phyloP scores from a whole-genome alignment of 1,140 invertebrate genomes.

The Bombus superbus region DNA sequence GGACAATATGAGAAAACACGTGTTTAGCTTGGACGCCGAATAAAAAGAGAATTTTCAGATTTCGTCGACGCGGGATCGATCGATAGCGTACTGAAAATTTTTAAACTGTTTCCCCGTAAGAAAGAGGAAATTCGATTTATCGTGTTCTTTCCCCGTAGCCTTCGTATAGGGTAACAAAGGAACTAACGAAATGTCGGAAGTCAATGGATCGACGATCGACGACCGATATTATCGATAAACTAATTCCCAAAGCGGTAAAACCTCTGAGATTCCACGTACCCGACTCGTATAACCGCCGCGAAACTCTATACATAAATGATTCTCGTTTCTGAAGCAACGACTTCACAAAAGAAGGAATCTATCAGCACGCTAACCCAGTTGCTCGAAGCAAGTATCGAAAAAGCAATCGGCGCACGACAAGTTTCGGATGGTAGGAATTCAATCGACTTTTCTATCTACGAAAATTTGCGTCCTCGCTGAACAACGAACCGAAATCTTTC shows the following conservation, averaged over 20 bases:
- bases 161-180: neutral
- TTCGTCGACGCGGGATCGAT: neutral
- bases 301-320: neutral
- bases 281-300: neutral
- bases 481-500: neutral
- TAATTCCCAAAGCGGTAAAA: neutral
- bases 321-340: neutral
- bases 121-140: neutral
- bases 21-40: neutral
- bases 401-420: neutral
- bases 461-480: neutral
- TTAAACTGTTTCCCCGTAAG: neutral
- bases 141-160: neutral
- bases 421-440: neutral
- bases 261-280: neutral
- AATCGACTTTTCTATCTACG: neutral
- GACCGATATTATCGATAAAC: neutral
- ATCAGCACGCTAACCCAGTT: neutral
- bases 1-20: neutral
- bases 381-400: slow-evolving; percentile 5
- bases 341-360: neutral
- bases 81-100: neutral
- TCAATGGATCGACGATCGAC: neutral
- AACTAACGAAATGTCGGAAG: neutral
- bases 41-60: neutral